A percentile compares a stretch with the other conserved stretches of the same genome.
Evolutionary conservation across 2,113 vertebrate species (phyloP).

Genomic region (Varanus salvator): DNA sequence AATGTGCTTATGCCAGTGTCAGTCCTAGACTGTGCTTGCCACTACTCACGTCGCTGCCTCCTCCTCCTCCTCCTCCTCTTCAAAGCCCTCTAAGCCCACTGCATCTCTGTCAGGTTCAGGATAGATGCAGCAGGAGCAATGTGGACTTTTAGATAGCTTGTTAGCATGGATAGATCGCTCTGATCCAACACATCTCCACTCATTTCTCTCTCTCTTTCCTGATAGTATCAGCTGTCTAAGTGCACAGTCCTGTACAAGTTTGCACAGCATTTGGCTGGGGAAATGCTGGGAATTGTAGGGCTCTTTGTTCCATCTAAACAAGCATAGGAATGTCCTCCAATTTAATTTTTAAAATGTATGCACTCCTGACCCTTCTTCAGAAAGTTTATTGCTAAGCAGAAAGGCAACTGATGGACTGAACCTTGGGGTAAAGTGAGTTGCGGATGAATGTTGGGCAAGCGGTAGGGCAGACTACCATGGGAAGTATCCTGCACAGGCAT

Average conservation of each 20-base stretch:
- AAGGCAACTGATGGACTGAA: neutral
- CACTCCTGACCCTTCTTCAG: neutral
- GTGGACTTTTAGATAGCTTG: neutral
- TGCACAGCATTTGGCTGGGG: too few species aligned
- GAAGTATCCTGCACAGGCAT: neutral
- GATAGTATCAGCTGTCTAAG: neutral
- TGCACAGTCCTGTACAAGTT: too few species aligned
- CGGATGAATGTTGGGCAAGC: neutral
- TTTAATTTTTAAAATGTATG: neutral
- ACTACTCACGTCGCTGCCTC: neutral
- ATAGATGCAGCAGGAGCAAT: constrained; percentile 1
- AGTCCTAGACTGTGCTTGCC: constrained; percentile 14
- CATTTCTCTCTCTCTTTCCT: neutral
- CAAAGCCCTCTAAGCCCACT: neutral
- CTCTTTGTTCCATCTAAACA: too few species aligned
- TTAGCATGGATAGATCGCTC: neutral
- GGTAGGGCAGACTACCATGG: neutral
- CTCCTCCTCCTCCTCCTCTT: too few species aligned
- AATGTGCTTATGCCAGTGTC: rapidly evolving
- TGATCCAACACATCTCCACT: neutral
- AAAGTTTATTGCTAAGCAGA: neutral
- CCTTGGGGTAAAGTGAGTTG: neutral
- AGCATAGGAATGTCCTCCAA: neutral
- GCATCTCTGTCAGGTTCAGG: constrained; percentile 29
- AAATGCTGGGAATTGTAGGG: too few species aligned